Evolutionary conservation across 2,888 invertebrate species (phyloP).

Genomic region (Caenorhabditis sp.): DNA sequence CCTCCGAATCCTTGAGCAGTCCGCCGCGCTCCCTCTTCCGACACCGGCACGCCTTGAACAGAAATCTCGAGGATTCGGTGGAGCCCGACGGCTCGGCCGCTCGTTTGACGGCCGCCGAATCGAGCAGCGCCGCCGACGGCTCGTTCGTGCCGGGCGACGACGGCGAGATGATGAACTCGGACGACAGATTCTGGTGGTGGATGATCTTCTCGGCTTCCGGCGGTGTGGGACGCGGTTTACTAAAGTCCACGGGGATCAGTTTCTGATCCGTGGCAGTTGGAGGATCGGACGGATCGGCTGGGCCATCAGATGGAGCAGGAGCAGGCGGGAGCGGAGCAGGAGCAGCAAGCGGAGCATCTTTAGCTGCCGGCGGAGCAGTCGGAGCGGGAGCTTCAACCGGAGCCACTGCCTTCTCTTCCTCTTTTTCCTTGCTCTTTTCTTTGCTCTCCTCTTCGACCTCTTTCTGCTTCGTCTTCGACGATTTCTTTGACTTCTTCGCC

Average conservation of each 20-base stretch:
- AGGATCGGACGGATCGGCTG: background rate
- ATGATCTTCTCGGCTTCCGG: no score
- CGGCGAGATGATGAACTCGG: background rate
- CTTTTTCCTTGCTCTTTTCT: background rate
- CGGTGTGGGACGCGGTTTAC: no score
- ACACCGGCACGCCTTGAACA: conserved; percentile 45
- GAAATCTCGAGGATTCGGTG: background rate
- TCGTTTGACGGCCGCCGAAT: background rate
- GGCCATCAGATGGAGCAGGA: background rate
- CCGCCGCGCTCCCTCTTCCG: conserved; percentile 27
- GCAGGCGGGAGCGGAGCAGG: background rate
- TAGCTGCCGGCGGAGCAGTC: no score
- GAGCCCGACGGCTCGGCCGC: conserved; percentile 9
- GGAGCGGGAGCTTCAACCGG: background rate
- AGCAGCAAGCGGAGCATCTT: no score
- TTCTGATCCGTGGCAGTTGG: background rate
- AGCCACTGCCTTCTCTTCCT: conserved; percentile 1
- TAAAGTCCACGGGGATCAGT: background rate
- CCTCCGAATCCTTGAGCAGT: conserved; percentile 13
- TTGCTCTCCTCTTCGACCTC: no score
- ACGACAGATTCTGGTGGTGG: background rate
- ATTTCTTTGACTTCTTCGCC: no score
- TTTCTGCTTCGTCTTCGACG: background rate
- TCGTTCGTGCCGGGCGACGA: background rate
- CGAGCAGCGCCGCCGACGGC: conserved; percentile 2